phyloP scores from a whole-genome alignment of 2,797 vertebrate species.

The Aeoliscus strigatus region DNA sequence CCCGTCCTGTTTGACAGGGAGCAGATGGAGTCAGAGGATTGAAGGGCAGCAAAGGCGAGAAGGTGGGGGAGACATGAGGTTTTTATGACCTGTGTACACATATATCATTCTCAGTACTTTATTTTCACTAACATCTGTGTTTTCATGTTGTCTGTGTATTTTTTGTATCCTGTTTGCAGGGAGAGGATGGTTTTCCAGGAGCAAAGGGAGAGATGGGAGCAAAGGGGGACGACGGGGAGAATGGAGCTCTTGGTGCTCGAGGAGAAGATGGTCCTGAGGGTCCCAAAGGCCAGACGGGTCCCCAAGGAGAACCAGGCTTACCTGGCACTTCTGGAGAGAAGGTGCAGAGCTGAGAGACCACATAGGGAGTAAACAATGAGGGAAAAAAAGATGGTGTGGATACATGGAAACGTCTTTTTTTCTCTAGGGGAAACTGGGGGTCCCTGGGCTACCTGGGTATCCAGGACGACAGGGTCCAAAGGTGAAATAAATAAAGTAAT shows the following conservation, averaged over 20 bases:
- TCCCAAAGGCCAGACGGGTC: constrained; percentile 86
- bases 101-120: no score
- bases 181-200: constrained; percentile 95
- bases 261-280: constrained; percentile 95
- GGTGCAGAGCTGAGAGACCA: constrained; percentile 59
- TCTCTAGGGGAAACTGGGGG: constrained; percentile 82
- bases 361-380: background rate
- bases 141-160: background rate
- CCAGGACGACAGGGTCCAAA: constrained; percentile 82
- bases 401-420: no score
- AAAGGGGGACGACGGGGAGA: constrained; percentile 89
- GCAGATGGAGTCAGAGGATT: constrained; percentile 92
- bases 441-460: constrained; percentile 86
- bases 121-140: background rate
- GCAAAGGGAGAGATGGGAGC: constrained; percentile 94
- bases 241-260: constrained; percentile 78
- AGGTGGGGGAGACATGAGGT: constrained; percentile 74
- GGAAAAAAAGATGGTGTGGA: background rate
- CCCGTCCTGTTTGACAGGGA: constrained; percentile 72
- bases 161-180: constrained; percentile 66
- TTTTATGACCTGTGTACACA: background rate
- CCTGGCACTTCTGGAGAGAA: constrained; percentile 87
- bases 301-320: constrained; percentile 81
- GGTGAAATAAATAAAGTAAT: constrained; percentile 54
- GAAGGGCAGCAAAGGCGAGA: constrained; percentile 94